Conservation (phyloP, 2,797 vertebrate species). For the Threskiornis aethiopicus region DNA sequence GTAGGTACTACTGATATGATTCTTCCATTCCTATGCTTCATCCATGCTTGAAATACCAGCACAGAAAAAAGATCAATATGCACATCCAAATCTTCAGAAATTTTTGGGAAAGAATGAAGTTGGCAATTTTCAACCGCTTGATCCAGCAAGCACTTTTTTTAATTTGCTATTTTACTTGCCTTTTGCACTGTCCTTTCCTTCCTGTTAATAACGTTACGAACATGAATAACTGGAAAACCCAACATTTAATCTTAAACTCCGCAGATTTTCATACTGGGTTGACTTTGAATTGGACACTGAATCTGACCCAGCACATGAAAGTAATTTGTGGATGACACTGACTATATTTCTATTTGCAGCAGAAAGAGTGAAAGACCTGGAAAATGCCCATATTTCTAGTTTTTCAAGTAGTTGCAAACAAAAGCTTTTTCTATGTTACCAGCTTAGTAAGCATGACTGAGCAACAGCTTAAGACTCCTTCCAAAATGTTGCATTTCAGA, state of each 20-base stretch:
- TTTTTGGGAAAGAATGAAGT: background rate
- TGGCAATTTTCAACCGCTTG: background rate
- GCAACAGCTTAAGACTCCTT: background rate
- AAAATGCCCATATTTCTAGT: background rate
- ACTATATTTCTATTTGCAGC: background rate
- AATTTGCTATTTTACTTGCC: background rate
- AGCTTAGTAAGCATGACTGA: background rate
- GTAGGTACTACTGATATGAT: background rate
- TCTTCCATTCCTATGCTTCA: background rate
- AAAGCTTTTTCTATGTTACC: background rate
- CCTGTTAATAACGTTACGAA: background rate
- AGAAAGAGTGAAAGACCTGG: background rate
- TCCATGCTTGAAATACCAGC: background rate
- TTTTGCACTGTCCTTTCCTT: background rate
- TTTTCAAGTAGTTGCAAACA: background rate
- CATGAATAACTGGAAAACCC: background rate
- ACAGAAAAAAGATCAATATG: background rate
- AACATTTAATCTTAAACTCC: background rate
- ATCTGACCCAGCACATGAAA: background rate
- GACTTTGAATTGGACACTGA: background rate
- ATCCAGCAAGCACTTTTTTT: background rate
- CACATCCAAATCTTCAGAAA: background rate
- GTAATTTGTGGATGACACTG: background rate
- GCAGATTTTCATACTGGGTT: background rate
- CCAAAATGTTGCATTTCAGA: background rate